phyloP scores from a whole-genome alignment of 2,113 vertebrate genomes.

The Pluvialis apricaria region DNA sequence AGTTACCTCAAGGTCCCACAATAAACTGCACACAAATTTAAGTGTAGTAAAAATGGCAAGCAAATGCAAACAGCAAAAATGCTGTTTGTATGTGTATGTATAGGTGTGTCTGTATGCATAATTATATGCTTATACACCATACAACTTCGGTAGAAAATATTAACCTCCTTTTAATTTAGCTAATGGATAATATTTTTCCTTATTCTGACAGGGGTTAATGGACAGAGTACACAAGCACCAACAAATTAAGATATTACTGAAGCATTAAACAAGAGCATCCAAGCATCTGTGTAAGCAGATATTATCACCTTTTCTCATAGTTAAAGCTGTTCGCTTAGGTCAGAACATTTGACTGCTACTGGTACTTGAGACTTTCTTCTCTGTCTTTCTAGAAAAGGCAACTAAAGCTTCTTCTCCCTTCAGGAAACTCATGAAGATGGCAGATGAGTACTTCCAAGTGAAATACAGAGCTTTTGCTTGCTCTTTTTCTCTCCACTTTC shows the following conservation, averaged over 20 bases:
- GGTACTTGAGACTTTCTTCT: not conserved
- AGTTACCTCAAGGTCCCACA: not conserved
- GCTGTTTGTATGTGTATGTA: not conserved
- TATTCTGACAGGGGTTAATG: not conserved
- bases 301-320: not conserved
- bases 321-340: not conserved
- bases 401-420: not conserved
- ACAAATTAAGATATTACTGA: not conserved
- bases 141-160: not conserved
- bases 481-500: not conserved
- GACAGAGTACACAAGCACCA: not conserved
- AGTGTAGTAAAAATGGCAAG: not conserved
- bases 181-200: not conserved
- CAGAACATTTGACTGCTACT: not conserved
- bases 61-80: not conserved
- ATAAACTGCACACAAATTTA: not conserved
- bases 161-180: not conserved
- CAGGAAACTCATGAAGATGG: not conserved
- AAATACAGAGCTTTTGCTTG: not conserved
- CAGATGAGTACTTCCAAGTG: not conserved
- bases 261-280: not conserved
- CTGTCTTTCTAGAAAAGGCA: not conserved
- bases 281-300: not conserved
- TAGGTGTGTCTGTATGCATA: not conserved
- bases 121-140: not conserved